Evolutionary conservation across 2,113 vertebrate species (phyloP), one percentile per base, ranked within the genome.

Genomic region (Benitochromis conjunctus): DNA sequence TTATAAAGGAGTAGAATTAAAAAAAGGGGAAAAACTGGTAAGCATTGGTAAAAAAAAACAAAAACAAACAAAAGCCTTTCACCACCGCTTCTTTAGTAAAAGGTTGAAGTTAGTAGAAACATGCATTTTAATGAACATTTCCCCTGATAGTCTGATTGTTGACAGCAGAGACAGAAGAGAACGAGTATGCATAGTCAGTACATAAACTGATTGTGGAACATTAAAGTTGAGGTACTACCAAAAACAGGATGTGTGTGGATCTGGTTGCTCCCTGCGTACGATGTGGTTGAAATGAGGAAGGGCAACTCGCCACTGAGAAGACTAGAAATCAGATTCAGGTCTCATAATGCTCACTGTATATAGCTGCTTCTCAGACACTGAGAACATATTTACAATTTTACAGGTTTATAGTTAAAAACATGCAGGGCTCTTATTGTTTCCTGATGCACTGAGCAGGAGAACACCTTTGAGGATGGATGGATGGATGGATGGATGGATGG

Each of bases 261-360:
- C 16, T 53, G 46, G 46, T n/a, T 76, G 26, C 26, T 53, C 18
- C 18, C 0, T 31, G 0, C 31, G 24, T 19, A 0, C 9, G 1
- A 31, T 1, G 19, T 76, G 71, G 46, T 53, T 76, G 16, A 53
- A 76, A 53, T 31, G 10, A n/a, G 71, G 26, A 53, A 76, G 69
- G 69, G 24, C 16, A 71, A 71, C 66, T 26, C 12, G 26, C 43
- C 43, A 31, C 16, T 11, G 69, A 76, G 69, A 76, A n/a, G 26
- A 13, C 24, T n/a, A 53, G 46, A 76, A 53, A 53, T 19, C 71
- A 9, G 43, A 76, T 53, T 53, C 46, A 48, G 31, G 9, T 76
- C 26, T 51, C 0, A 1, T 48, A 74, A 51, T 2, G 9, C 3
- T 51, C 69, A 31, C 43, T 31, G 43, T 51, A 43, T 7, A 5